Conservation (phyloP, 92 coral and sea anemone species). For the Virgularia gustaviana region DNA sequence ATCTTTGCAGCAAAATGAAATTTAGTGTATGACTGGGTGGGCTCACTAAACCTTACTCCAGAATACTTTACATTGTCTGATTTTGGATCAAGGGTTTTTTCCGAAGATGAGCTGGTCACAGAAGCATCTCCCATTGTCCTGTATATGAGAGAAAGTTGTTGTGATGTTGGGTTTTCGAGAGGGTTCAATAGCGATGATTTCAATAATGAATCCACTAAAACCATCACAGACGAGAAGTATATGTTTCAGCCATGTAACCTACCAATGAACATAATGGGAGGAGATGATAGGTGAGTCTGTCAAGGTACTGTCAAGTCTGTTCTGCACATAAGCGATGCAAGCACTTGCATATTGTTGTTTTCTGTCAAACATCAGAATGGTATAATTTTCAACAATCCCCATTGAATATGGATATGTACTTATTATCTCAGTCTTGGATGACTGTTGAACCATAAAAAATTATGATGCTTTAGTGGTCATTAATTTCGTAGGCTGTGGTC, state of each 20-base stretch:
- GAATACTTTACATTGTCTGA: slow-evolving; percentile 44
- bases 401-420: no score
- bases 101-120: slow-evolving; percentile 37
- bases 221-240: no score
- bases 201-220: no score
- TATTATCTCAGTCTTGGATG: no score
- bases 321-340: no score
- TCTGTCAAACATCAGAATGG: no score
- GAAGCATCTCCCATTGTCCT: slow-evolving; percentile 33
- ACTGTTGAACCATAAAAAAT: no score
- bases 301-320: no score
- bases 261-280: not conserved
- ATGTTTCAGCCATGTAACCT: not conserved
- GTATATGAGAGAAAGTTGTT: slow-evolving; percentile 36
- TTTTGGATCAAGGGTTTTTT: slow-evolving; percentile 35
- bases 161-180: not conserved
- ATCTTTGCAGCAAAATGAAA: not conserved
- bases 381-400: no score
- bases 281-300: not conserved
- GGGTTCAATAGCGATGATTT: not conserved
- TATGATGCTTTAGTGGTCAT: no score
- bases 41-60: slow-evolving; percentile 40
- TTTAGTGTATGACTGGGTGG: slow-evolving; percentile 51
- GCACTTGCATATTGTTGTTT: no score
- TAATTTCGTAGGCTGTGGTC: no score